Base-by-base conservation (phyloP, 2,888 invertebrate genomes). In the Sphaerophoria rueppellii region DNA sequence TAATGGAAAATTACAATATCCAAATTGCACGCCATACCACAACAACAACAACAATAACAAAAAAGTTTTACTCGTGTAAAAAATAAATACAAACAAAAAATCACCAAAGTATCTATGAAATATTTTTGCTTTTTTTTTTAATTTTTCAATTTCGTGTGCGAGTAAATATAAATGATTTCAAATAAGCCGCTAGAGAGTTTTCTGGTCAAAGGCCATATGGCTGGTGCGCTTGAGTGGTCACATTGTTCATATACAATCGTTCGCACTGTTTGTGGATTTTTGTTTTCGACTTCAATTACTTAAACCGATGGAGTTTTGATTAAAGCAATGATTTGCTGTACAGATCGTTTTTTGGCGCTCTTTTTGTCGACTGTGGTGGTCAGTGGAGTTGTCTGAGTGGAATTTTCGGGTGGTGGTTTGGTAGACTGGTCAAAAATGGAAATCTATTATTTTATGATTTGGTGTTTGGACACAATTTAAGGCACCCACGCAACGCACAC, bases 1-100 rank as follows among this genome's bases (percentile, higher is more conserved):
- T 79, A 79, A 76, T 81, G 76, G 76, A 76, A 76, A 81, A 81
- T 81, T 81, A 76, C 81, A 81, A 81, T 81, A 81, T 72, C 24
- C 24, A 67, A 81, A 76, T 65, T 60, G 79, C 50, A 55, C 52
- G 55, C 34, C 55, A 24, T n/a, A 12, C 46, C 24, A 24, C 24
- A 24, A 46, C 4, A 46, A 46, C 11, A 63, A 46, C 32, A 48
- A n/a, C 12, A 32, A 32, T 34, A 54, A 40, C 16, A 43, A 50
- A 63, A 61, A 46, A n/a, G 14, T 0, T 12, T 2, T 48, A 50
- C 65, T 65, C 52, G 37, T 65, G 54, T 54, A 52, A 52, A 37
- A 24, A 52, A 40, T 54, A 67, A 40, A 24, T 12, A 57, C 24
- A 24, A 43, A 65, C 60, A 40, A 2, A 14, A 54, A 67, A 63